phyloP scores from a whole-genome alignment of 2,797 vertebrate genomes.

The Falco biarmicus region DNA sequence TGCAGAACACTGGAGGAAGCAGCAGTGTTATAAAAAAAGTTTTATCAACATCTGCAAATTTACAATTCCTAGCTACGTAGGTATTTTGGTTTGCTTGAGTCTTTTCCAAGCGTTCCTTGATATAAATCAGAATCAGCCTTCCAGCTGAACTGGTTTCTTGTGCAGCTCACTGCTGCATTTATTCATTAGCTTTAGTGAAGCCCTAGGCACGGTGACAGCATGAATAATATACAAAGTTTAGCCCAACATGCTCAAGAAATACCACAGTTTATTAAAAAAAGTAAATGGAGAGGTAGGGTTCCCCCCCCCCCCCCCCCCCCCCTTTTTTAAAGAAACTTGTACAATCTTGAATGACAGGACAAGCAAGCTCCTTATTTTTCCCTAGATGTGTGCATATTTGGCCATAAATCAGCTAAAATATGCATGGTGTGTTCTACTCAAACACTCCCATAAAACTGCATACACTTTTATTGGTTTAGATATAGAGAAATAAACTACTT shows the following conservation, averaged over 20 bases:
- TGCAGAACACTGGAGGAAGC: neutral
- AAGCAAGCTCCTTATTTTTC: neutral
- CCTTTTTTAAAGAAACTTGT: neutral
- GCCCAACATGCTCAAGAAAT: neutral
- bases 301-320: accelerated
- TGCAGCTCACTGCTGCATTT: conserved; percentile 29
- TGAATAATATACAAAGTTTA: conserved; percentile 19
- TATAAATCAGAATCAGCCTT: conserved; percentile 23
- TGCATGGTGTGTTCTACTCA: neutral
- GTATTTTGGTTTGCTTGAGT: neutral
- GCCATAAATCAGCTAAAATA: neutral
- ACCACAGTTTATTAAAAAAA: neutral
- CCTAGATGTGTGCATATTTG: neutral
- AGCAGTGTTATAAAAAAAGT: neutral
- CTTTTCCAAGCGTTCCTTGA: conserved; percentile 10
- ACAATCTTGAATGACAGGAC: neutral
- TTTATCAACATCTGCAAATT: conserved; percentile 21
- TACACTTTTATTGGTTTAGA: neutral
- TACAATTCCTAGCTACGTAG: neutral
- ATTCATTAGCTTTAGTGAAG: conserved; percentile 48
- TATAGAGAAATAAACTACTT: conserved; percentile 11
- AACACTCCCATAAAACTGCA: neutral
- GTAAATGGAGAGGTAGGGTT: neutral
- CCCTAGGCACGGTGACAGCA: conserved; percentile 29
- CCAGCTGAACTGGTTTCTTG: conserved; percentile 36